Base-by-base conservation (phyloP, 2,888 invertebrate species). In the Thumatha senex region DNA sequence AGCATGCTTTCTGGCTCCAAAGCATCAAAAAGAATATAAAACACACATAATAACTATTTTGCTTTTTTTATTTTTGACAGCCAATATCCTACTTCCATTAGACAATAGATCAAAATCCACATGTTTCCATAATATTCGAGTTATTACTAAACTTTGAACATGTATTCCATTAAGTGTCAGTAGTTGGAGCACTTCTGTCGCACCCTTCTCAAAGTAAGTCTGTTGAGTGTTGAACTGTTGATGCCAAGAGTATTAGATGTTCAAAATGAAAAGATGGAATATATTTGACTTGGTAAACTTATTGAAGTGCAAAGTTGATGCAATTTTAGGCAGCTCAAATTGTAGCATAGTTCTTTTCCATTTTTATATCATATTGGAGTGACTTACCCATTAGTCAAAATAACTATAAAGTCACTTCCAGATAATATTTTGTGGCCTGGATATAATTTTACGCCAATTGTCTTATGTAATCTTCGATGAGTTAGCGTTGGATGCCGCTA, bases 21-120 rank as follows among this genome's bases (percentile, higher is more conserved):
- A 10, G 3, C 24, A 5, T n/a, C n/a, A 44, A 36, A 29, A 42
- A 38, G n/a, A 38, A 30, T n/a, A n/a, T n/a, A n/a, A 5, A 5
- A 5, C 18, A 42, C 1, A 41, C 40, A 50, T 44, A 46, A 30
- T 9, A 36, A 36, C 14, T 8, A 11, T 33, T 29, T 35, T 12
- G 29, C 31, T n/a, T 51, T 50, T 54, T 40, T 48, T 42, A 51
- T 48, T 41, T 48, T 35, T 44, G 50, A 46, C 41, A 52, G 50
- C 42, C 11, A 15, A 13, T 36, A 47, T 51, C 13, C 2, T 14
- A 15, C 34, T 53, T 56, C 13, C 4, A 29, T 39, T 40, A 34
- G 45, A 49, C 47, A 49, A 43, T 48, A 24, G 7, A 48, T 47
- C 29, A 12, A 34, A 40, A 35, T 51, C 18, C 41, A n/a, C n/a